A percentile compares a stretch with the other conserved stretches of the same genome.
Conservation (phyloP, 2,113 vertebrate genomes). For the Nothoprocta perdicaria region DNA sequence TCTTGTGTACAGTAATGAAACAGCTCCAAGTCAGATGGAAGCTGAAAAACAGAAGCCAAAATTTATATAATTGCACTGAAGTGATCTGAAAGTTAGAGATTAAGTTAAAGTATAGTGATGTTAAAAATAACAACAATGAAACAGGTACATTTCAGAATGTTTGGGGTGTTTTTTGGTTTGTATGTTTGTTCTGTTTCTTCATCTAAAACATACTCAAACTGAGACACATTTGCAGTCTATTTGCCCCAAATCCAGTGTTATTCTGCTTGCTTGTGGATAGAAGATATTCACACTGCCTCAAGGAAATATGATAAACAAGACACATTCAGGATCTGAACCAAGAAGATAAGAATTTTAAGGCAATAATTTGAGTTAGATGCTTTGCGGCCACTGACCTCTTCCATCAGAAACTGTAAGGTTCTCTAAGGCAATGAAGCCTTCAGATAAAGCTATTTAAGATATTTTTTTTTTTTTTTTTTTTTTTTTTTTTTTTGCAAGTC, state of each 20-base stretch:
- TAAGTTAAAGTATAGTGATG: background rate
- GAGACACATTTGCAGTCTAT: background rate
- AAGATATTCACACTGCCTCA: background rate
- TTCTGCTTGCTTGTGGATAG: background rate
- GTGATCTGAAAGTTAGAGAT: background rate
- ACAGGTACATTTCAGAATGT: background rate
- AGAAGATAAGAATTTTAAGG: background rate
- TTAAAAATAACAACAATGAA: too few species aligned
- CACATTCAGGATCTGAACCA: background rate
- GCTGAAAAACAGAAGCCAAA: background rate
- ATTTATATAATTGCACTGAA: background rate
- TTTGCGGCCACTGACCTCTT: background rate
- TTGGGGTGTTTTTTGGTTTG: too few species aligned
- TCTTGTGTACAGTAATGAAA: background rate
- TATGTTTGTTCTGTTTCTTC: too few species aligned
- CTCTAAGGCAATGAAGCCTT: background rate
- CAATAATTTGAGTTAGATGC: background rate
- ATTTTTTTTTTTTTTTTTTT: background rate
- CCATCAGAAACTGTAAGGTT: background rate
- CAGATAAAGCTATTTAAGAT: background rate
- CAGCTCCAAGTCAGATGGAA: too few species aligned
- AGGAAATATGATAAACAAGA: accelerated
- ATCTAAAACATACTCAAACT: background rate
- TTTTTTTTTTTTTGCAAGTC: background rate
- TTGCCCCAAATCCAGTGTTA: background rate